phyloP scores from a whole-genome alignment of 2,797 vertebrate species.

The Anableps anableps region DNA sequence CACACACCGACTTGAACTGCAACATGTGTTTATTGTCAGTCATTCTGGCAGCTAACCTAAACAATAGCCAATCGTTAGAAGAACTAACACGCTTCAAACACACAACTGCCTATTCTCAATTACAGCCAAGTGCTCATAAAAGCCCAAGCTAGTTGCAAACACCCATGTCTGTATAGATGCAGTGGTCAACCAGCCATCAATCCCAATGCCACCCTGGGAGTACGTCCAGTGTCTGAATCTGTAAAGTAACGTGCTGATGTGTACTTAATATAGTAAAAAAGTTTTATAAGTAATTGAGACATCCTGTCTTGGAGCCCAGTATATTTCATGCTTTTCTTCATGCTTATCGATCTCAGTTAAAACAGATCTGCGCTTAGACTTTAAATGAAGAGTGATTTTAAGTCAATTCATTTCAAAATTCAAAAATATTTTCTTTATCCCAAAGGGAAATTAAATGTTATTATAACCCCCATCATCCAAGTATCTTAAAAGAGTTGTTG shows the following conservation, averaged over 20 bases:
- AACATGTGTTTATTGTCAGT: conserved; percentile 65
- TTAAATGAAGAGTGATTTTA: too few relatives aligned
- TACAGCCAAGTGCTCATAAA: conserved; percentile 60
- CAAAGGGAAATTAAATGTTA: too few relatives aligned
- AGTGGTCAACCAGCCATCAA: conserved; percentile 54
- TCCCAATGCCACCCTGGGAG: conserved; percentile 46
- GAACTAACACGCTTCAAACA: conserved; percentile 57
- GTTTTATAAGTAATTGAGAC: not conserved
- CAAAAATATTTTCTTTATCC: too few relatives aligned
- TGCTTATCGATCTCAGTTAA: not conserved
- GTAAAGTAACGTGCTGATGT: conserved; percentile 23
- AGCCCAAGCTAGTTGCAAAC: conserved; percentile 1
- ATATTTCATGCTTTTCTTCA: not conserved
- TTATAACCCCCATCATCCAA: too few relatives aligned
- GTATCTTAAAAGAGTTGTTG: too few relatives aligned
- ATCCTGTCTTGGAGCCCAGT: not conserved
- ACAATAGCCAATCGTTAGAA: conserved; percentile 52
- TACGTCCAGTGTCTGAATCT: conserved; percentile 35
- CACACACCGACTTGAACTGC: conserved; percentile 15
- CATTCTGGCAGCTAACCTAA: conserved; percentile 52
- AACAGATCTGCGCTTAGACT: not conserved
- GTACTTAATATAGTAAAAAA: not conserved
- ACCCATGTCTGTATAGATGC: not conserved
- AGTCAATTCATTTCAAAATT: too few relatives aligned
- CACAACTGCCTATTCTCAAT: conserved; percentile 52